These are phyloP conservation scores for Clavelina lepadiformis DNA, from an alignment of 23 tunicate species.

Conservation along the genomic window DNA sequence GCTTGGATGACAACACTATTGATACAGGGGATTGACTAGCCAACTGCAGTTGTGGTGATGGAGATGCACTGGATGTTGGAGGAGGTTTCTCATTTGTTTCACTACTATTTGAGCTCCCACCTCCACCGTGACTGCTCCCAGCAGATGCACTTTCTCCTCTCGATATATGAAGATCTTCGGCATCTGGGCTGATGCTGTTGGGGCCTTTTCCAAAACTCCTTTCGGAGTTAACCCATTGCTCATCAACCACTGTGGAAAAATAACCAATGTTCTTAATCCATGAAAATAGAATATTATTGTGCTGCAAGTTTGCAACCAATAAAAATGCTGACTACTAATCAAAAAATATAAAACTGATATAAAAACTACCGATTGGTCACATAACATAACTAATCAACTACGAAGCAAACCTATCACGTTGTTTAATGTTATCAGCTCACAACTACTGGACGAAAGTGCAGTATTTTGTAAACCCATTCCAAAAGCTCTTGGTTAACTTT, in stretches of 20 bases:
- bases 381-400: too few species aligned
- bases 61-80: conserved; percentile 13
- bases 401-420: too few species aligned
- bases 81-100: conserved; percentile 1
- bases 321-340: too few species aligned
- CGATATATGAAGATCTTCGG: conserved; percentile 45
- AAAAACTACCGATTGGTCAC: too few species aligned
- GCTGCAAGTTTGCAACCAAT: too few species aligned
- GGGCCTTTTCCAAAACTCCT: conserved; percentile 56
- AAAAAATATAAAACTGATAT: too few species aligned
- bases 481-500: too few species aligned
- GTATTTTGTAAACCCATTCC: too few species aligned
- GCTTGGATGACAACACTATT: background rate
- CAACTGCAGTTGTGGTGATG: conserved; percentile 14
- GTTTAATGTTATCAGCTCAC: too few species aligned
- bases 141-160: conserved; percentile 25
- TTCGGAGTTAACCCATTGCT: conserved; percentile 45
- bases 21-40: background rate
- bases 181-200: conserved; percentile 78
- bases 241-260: conserved; percentile 44
- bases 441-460: too few species aligned
- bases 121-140: conserved; percentile 31
- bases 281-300: too few species aligned
- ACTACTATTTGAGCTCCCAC: conserved; percentile 26
- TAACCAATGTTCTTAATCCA: too few species aligned